Percentiles rank a stretch among this genome's conserved stretches.
phyloP scores from a whole-genome alignment of 2,113 vertebrate genomes.

The Hypocryptadius cinnamomeus region DNA sequence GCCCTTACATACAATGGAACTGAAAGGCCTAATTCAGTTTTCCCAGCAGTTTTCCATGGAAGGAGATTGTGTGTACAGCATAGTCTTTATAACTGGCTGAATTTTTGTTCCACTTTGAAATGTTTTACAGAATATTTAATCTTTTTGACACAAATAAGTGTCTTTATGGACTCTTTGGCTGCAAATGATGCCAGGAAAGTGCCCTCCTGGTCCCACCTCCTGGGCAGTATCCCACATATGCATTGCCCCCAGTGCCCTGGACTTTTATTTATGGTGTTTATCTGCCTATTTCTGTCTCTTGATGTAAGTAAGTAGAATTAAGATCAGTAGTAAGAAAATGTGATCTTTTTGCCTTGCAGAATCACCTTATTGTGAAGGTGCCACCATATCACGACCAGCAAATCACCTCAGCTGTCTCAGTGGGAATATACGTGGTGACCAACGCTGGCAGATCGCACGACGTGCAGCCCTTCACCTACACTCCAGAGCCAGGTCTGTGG shows the following conservation, averaged over 20 bases:
- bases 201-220: background rate
- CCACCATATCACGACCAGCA: slow-evolving; percentile 90
- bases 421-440: slow-evolving; percentile 92
- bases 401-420: slow-evolving; percentile 84
- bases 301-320: background rate
- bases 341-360: slow-evolving; percentile 67
- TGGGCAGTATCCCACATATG: background rate
- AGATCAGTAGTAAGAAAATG: background rate
- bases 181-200: background rate
- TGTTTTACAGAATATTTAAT: background rate
- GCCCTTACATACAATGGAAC: background rate
- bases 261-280: background rate
- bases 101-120: background rate
- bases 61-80: background rate
- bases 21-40: background rate
- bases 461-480: slow-evolving; percentile 93
- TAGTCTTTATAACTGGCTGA: background rate
- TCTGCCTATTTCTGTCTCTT: background rate
- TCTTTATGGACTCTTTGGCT: background rate
- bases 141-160: background rate
- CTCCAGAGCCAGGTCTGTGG: slow-evolving; percentile 87
- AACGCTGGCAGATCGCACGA: slow-evolving; percentile 96
- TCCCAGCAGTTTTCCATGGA: background rate
- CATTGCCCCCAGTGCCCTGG: fast-evolving
- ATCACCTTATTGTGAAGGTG: slow-evolving; percentile 97